These are phyloP conservation scores for Cirrhinus molitorella DNA, from an alignment of 2,797 vertebrate genomes.

Conservation along the genomic window DNA sequence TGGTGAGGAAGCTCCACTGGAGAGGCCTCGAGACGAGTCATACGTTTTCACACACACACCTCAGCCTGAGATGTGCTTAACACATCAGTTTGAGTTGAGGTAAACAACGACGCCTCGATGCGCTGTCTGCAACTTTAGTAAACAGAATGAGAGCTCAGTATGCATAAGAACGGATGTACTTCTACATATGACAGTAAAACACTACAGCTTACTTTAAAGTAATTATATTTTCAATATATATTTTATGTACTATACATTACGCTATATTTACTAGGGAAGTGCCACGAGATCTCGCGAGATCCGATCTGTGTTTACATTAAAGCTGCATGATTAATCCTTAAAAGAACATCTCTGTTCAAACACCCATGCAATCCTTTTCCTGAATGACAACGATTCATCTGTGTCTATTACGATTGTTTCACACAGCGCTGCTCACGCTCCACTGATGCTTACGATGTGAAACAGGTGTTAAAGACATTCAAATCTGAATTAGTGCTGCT, in stretches of 20 bases:
- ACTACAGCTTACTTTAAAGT: not conserved
- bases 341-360: too few species aligned
- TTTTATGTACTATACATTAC: not conserved
- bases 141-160: not conserved
- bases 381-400: too few species aligned
- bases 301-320: too few species aligned
- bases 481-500: too few species aligned
- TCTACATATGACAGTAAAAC: not conserved
- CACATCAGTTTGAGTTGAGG: constrained; percentile 11
- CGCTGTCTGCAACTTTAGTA: constrained; percentile 10
- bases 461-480: too few species aligned
- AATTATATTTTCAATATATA: not conserved
- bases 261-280: too few species aligned
- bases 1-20: constrained; percentile 63
- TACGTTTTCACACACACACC: constrained; percentile 37
- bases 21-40: constrained; percentile 49
- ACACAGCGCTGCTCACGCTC: too few species aligned
- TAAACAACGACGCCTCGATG: not conserved
- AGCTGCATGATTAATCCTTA: too few species aligned
- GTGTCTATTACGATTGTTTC: too few species aligned
- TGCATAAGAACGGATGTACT: not conserved
- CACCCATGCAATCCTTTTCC: too few species aligned
- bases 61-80: constrained; percentile 39
- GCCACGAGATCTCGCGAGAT: too few species aligned
- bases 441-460: too few species aligned